Conservation (phyloP, 2,797 vertebrate genomes). For the Lacerta agilis region DNA sequence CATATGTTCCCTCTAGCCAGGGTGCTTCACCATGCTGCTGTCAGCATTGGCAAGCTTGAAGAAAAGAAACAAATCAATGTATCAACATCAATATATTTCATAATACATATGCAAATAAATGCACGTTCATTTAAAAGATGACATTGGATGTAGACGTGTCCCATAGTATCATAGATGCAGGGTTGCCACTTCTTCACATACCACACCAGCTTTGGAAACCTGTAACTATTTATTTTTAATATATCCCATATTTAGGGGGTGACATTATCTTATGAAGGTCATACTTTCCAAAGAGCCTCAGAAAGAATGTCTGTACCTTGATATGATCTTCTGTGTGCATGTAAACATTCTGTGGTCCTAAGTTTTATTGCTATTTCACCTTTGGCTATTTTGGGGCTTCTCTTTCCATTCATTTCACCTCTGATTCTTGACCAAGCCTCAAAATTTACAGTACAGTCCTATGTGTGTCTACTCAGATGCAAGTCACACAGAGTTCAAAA, state of each 20-base stretch:
- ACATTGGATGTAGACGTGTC: too few relatives aligned
- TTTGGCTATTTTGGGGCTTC: too few relatives aligned
- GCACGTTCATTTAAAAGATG: too few relatives aligned
- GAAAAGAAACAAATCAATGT: constrained; percentile 12
- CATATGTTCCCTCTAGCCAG: background rate
- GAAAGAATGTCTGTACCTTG: background rate
- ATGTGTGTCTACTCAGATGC: too few relatives aligned
- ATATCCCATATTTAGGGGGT: too few relatives aligned
- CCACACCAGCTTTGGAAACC: too few relatives aligned
- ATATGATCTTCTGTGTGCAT: background rate
- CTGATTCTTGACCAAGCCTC: too few relatives aligned
- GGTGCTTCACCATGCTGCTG: background rate
- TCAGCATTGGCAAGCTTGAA: background rate
- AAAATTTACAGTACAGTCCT: too few relatives aligned
- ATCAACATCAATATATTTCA: constrained; percentile 16
- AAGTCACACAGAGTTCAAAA: too few relatives aligned
- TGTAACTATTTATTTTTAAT: background rate
- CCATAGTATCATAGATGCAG: too few relatives aligned
- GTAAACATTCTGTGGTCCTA: background rate
- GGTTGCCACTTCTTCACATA: background rate
- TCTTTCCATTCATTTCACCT: too few relatives aligned
- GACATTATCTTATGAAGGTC: background rate
- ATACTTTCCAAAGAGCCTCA: background rate
- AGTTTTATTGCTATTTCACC: background rate
- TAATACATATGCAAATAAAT: background rate